phyloP scores from a whole-genome alignment of 2,888 invertebrate genomes.

The Bursaphelenchus okinawaensis region DNA sequence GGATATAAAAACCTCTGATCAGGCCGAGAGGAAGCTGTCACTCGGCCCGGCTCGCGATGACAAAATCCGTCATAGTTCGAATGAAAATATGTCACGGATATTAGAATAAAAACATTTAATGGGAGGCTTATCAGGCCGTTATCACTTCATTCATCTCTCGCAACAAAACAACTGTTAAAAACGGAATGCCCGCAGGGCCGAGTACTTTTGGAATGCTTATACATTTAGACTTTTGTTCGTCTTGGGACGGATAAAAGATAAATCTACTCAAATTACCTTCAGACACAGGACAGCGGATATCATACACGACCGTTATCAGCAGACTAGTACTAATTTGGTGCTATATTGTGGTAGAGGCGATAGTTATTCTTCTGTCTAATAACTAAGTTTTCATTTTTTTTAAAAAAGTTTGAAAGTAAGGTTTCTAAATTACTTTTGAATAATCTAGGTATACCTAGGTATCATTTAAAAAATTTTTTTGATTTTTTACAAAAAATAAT shows the following conservation, averaged over 20 bases:
- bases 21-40: not conserved
- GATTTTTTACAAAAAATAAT: too few relatives aligned
- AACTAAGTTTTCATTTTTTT: too few relatives aligned
- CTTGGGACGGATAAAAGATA: not conserved
- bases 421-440: too few relatives aligned
- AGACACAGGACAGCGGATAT: not conserved
- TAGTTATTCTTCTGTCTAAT: too few relatives aligned
- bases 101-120: not conserved
- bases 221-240: not conserved
- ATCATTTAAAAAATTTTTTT: too few relatives aligned
- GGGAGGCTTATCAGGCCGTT: not conserved
- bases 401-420: too few relatives aligned
- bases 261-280: constrained; percentile 9
- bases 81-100: not conserved
- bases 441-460: too few relatives aligned
- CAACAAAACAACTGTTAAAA: not conserved
- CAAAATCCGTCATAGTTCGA: not conserved
- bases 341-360: too few relatives aligned
- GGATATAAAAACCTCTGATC: not conserved
- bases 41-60: not conserved
- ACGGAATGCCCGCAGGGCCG: not conserved
- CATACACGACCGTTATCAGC: not conserved
- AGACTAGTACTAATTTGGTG: too few relatives aligned
- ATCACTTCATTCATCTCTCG: constrained; percentile 1
- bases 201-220: not conserved